These are phyloP conservation scores for Embiotoca jacksoni DNA, from an alignment of 2,113 vertebrate species.

Conservation along the genomic window DNA sequence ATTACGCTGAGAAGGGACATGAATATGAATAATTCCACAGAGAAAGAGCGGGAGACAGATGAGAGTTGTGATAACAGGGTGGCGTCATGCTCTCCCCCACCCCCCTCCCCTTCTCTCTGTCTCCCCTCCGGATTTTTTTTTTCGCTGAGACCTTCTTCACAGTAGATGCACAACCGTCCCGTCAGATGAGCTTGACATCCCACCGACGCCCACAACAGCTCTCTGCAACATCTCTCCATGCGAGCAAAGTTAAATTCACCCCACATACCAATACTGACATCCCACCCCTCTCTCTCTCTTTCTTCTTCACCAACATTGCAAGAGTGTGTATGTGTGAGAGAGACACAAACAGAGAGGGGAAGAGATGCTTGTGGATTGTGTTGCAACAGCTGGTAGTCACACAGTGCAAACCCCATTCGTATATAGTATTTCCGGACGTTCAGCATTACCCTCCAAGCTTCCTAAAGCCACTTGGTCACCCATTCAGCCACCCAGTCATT, in stretches of 20 bases:
- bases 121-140: neutral
- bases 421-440: neutral
- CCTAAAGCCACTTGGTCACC: constrained; percentile 12
- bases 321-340: constrained; percentile 2
- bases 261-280: neutral
- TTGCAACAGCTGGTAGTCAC: constrained; percentile 11
- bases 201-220: constrained; percentile 48
- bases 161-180: constrained; percentile 23
- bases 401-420: neutral
- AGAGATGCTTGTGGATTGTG: constrained; percentile 13
- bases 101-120: neutral
- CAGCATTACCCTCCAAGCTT: constrained; percentile 2
- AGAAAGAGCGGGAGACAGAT: neutral
- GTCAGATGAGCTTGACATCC: constrained; percentile 37
- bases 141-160: constrained; percentile 8
- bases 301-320: constrained; percentile 17
- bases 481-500: neutral
- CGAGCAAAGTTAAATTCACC: constrained; percentile 54
- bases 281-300: constrained; percentile 8
- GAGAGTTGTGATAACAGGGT: neutral
- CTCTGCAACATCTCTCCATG: constrained; percentile 53
- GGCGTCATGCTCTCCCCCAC: neutral
- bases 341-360: neutral
- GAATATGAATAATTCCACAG: neutral
- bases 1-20: neutral